phyloP scores from a whole-genome alignment of 2,888 invertebrate genomes.

The Caenorhabditis sinica region DNA sequence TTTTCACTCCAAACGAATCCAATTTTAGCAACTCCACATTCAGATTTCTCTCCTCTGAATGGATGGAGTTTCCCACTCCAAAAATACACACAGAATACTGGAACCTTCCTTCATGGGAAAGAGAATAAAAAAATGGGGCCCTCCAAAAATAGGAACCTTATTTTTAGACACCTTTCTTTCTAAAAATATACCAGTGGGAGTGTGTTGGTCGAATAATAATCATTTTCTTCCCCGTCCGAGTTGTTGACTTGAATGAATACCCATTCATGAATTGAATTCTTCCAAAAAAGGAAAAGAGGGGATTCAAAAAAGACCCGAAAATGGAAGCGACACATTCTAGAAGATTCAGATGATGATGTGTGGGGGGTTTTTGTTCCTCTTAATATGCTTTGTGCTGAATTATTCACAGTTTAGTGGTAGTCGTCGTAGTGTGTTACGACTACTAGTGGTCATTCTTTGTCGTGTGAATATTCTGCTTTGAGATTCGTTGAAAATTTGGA shows the following conservation, averaged over 20 bases:
- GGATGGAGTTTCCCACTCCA: neutral
- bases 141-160: neutral
- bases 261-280: slow-evolving; percentile 5
- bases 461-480: slow-evolving; percentile 11
- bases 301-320: neutral
- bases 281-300: neutral
- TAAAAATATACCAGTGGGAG: neutral
- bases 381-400: neutral
- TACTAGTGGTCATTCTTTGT: slow-evolving; percentile 1
- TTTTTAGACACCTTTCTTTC: slow-evolving; percentile 18
- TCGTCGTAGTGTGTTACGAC: neutral
- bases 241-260: slow-evolving; percentile 14
- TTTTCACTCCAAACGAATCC: neutral
- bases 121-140: neutral
- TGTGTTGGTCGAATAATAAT: neutral
- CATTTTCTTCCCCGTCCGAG: neutral
- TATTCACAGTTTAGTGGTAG: slow-evolving; percentile 20
- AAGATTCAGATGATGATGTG: slow-evolving; percentile 11
- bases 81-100: neutral
- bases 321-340: neutral
- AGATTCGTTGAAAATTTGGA: neutral
- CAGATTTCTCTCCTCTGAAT: neutral
- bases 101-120: slow-evolving; percentile 5
- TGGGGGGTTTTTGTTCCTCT: neutral
- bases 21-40: neutral